These are phyloP conservation scores for Coecobrya sp. DNA, from an alignment of 2,888 invertebrate genomes.

Conservation along the genomic window DNA sequence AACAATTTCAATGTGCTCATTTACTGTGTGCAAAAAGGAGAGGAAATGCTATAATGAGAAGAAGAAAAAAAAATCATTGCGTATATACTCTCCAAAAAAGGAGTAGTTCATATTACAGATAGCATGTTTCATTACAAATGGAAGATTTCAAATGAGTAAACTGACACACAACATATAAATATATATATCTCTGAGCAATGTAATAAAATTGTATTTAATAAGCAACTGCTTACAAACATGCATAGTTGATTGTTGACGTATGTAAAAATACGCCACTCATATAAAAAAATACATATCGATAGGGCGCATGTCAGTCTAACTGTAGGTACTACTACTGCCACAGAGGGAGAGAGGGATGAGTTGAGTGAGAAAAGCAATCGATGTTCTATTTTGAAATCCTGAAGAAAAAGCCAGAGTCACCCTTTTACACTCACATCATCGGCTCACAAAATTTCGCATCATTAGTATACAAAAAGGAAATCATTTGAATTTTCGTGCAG, in stretches of 20 bases:
- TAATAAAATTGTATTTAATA: slow-evolving; percentile 10
- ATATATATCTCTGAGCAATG: slow-evolving; percentile 26
- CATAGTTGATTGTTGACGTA: slow-evolving; percentile 28
- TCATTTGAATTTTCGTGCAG: slow-evolving; percentile 68
- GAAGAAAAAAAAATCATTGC: background rate
- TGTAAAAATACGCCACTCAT: slow-evolving; percentile 30
- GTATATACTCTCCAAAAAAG: slow-evolving; percentile 37
- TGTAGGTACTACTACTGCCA: background rate
- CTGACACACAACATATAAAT: background rate
- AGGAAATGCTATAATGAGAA: slow-evolving; percentile 15
- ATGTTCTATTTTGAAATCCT: slow-evolving; percentile 55
- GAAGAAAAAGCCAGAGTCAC: slow-evolving; percentile 37
- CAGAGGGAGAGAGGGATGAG: slow-evolving; percentile 11
- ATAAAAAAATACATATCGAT: background rate
- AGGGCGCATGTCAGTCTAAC: background rate
- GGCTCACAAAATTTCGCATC: slow-evolving; percentile 55
- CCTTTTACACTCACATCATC: slow-evolving; percentile 31
- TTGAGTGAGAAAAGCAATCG: slow-evolving; percentile 34
- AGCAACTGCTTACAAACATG: slow-evolving; percentile 25
- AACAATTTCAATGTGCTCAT: slow-evolving; percentile 35
- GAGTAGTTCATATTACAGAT: background rate
- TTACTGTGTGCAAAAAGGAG: background rate
- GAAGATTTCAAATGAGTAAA: slow-evolving; percentile 15
- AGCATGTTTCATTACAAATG: slow-evolving; percentile 24
- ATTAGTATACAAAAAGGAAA: slow-evolving; percentile 68